These are phyloP conservation scores for Coregonus suidteri DNA, from an alignment of 2,797 vertebrate species.

Conservation along the genomic window DNA sequence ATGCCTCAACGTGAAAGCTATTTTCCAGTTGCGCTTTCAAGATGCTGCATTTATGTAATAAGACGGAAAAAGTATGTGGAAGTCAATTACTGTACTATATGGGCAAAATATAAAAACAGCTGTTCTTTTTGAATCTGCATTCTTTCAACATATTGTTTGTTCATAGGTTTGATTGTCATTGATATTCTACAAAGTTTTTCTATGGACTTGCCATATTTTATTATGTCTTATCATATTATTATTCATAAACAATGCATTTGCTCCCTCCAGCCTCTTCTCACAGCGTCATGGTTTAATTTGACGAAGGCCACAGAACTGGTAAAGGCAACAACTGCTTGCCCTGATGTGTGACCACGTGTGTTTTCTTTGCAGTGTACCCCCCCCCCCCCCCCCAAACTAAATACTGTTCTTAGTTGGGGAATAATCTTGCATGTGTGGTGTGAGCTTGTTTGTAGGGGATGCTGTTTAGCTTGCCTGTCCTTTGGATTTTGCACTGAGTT, in stretches of 20 bases:
- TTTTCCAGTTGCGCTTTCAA: not conserved
- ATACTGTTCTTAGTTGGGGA: not conserved
- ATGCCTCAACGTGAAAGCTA: too few species aligned
- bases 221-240: not conserved
- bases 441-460: not conserved
- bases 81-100: not conserved
- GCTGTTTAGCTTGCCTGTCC: not conserved
- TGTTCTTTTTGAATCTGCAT: not conserved
- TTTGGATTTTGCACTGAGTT: not conserved
- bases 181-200: too few species aligned
- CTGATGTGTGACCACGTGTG: constrained; percentile 1
- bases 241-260: constrained; percentile 7
- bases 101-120: not conserved
- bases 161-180: not conserved
- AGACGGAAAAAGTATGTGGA: not conserved
- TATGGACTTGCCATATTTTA: too few species aligned
- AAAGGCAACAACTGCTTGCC: constrained; percentile 15
- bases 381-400: not conserved
- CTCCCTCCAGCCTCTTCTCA: constrained; percentile 14
- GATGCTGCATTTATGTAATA: not conserved
- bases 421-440: constrained; percentile 21
- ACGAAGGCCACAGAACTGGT: constrained; percentile 24
- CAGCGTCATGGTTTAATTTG: constrained; percentile 2
- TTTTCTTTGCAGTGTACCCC: not conserved
- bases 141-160: not conserved